A percentile compares a stretch with the other conserved stretches of the same genome.
Evolutionary conservation across 1,140 invertebrate genomes (phyloP).

Genomic region (Drosophila bocqueti): DNA sequence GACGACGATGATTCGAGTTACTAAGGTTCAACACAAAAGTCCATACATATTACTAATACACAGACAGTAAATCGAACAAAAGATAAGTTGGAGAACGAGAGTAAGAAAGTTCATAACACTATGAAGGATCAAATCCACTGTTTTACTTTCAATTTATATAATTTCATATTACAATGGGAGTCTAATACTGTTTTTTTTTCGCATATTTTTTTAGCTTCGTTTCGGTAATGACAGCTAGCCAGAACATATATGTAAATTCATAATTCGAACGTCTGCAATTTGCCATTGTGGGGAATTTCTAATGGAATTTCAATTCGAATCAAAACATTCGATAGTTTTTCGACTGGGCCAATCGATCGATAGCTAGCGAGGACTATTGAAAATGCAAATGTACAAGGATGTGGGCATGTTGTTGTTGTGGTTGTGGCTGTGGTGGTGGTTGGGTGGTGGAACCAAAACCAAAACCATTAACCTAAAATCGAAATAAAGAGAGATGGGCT

Average conservation of each 20-base stretch:
- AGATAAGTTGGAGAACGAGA: conserved; percentile 39
- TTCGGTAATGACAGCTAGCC: conserved; percentile 58
- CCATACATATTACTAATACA: conserved; percentile 75
- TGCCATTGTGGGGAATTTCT: conserved; percentile 32
- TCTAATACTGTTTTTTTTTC: conserved; percentile 46
- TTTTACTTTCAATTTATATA: conserved; percentile 85
- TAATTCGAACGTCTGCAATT: conserved; percentile 46
- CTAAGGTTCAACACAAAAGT: conserved; percentile 43
- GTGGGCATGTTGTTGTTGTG: conserved; percentile 24
- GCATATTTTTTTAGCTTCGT: conserved; percentile 29
- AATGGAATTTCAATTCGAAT: conserved; percentile 11
- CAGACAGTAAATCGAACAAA: conserved; percentile 70
- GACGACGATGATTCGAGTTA: conserved; percentile 10
- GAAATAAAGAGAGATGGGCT: conserved; percentile 22
- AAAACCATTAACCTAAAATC: conserved; percentile 44
- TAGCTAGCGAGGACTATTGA: conserved; percentile 21
- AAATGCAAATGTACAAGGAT: conserved; percentile 59
- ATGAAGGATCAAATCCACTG: conserved; percentile 85
- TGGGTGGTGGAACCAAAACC: conserved; percentile 22
- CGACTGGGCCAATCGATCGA: conserved; percentile 38
- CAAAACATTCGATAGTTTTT: background rate
- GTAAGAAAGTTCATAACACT: conserved; percentile 73
- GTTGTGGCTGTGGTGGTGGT: conserved; percentile 2
- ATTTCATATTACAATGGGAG: conserved; percentile 68
- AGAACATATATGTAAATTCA: conserved; percentile 16